Evolutionary conservation across 2,113 vertebrate genomes (phyloP), one percentile per base, ranked within the genome.

Genomic region (Lepus europaeus): DNA sequence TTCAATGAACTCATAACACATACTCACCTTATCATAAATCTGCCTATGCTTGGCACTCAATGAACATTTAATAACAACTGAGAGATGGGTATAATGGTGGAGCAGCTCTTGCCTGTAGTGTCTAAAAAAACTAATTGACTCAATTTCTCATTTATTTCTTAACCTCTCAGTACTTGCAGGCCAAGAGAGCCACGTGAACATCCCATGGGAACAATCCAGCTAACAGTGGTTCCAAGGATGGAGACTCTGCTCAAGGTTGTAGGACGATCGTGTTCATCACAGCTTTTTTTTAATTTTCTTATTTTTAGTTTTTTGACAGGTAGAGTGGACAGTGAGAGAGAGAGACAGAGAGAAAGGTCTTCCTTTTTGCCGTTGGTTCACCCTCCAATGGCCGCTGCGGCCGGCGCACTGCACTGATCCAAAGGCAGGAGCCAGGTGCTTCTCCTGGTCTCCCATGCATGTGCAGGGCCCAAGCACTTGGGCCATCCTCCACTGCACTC

Each of bases 81-180:
- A 91, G 33, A 81, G 63, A 86, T 76, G 69, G 49, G 66, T 69
- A 59, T 59, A 93, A 82, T 56, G 29, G 68, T 61, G 81, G 83
- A 79, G 53, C 23, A 86, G 70, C n/a, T 68, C 36, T 83, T 79
- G n/a, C 36, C 25, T 25, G 70, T 6, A n/a, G 4, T 59, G 61
- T 92, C 59, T 76, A 64, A 89, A 96, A 96, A 45, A 90, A 86
- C 33, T 56, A 89, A 93, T 39, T 29, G 82, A 80, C 76, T 90
- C 89, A 53, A 79, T 68, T 92, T 61, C 56, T 84, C 51, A 1
- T 79, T 74, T 86, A 92, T 85, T 92, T 96, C 83, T 95, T 96
- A 88, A 86, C 70, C 64, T 94, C 61, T 92, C 86, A 92, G 89
- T 45, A 80, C 25, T 92, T 95, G 49, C 74, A 92, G 66, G 89